These are phyloP conservation scores for Hypomecis atomaria DNA, from an alignment of 2,888 invertebrate species.

Conservation along the genomic window DNA sequence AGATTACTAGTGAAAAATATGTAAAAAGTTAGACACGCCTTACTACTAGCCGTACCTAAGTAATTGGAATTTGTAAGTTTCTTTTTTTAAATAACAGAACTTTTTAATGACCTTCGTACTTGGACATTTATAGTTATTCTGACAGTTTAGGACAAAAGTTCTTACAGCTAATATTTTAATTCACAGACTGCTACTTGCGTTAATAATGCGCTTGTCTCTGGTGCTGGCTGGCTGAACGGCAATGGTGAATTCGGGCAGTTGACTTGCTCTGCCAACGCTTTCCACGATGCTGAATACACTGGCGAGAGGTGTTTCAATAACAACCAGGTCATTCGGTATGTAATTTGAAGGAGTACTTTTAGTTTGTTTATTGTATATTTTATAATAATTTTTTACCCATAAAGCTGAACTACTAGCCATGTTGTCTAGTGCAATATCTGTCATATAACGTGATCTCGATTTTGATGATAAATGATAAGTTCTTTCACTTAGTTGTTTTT, in stretches of 20 bases:
- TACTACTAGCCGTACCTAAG: too few relatives aligned
- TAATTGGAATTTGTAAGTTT: too few relatives aligned
- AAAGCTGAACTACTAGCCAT: too few relatives aligned
- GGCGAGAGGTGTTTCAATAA: conserved; percentile 70
- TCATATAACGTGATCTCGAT: too few relatives aligned
- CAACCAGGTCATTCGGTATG: conserved; percentile 71
- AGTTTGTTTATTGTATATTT: too few relatives aligned
- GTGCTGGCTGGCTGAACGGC: conserved; percentile 66
- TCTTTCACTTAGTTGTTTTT: too few relatives aligned
- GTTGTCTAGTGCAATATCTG: too few relatives aligned
- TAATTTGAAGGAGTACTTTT: conserved; percentile 1
- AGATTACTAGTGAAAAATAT: too few relatives aligned
- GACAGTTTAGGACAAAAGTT: not conserved
- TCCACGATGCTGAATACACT: conserved; percentile 69
- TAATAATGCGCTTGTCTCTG: conserved; percentile 59
- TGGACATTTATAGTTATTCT: not conserved
- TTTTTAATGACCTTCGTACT: not conserved
- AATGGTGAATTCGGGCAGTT: conserved; percentile 68
- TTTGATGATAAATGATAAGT: too few relatives aligned
- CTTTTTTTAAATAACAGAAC: too few relatives aligned
- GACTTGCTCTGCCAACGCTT: conserved; percentile 68
- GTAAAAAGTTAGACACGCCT: too few relatives aligned
- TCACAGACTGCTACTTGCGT: conserved; percentile 68
- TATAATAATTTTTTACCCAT: too few relatives aligned
- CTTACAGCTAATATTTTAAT: conserved; percentile 3